These are phyloP conservation scores for Karalla daura DNA, from an alignment of 2,797 vertebrate species.

Conservation along the genomic window DNA sequence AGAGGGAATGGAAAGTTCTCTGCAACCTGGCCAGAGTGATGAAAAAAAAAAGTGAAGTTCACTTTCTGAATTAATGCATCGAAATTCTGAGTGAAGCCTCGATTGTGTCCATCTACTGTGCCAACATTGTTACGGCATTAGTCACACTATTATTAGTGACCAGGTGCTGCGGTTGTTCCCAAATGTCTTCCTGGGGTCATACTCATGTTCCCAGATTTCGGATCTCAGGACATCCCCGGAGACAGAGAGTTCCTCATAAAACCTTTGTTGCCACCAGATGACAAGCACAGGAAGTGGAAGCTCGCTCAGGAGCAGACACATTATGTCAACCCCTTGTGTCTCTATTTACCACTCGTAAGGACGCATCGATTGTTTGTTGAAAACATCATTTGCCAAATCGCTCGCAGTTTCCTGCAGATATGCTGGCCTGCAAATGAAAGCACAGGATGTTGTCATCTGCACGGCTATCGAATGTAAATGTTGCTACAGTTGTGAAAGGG, in stretches of 20 bases:
- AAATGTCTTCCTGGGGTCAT: no score
- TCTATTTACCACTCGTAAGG: slow-evolving; percentile 15
- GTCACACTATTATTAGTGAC: not conserved
- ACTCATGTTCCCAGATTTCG: slow-evolving; percentile 24
- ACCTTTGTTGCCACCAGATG: slow-evolving; percentile 16
- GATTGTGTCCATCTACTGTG: not conserved
- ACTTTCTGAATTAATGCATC: no score
- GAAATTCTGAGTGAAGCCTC: no score
- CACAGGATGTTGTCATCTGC: slow-evolving; percentile 55
- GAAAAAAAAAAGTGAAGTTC: no score
- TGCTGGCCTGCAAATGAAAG: slow-evolving; percentile 36
- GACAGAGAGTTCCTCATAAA: slow-evolving; percentile 15
- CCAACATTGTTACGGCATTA: not conserved
- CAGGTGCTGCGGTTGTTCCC: no score
- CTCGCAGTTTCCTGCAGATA: slow-evolving; percentile 60
- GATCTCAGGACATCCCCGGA: slow-evolving; percentile 13
- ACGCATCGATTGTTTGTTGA: slow-evolving; percentile 50
- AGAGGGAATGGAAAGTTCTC: no score
- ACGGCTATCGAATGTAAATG: slow-evolving; percentile 7
- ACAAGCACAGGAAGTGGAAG: slow-evolving; percentile 56
- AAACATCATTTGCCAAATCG: slow-evolving; percentile 46
- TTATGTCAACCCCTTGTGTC: slow-evolving; percentile 36
- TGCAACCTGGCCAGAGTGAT: no score
- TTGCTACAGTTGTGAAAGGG: slow-evolving; percentile 16
- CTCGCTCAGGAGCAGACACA: slow-evolving; percentile 13